Conservation (phyloP, 2,888 invertebrate species). For the Vesta saturnalis region DNA sequence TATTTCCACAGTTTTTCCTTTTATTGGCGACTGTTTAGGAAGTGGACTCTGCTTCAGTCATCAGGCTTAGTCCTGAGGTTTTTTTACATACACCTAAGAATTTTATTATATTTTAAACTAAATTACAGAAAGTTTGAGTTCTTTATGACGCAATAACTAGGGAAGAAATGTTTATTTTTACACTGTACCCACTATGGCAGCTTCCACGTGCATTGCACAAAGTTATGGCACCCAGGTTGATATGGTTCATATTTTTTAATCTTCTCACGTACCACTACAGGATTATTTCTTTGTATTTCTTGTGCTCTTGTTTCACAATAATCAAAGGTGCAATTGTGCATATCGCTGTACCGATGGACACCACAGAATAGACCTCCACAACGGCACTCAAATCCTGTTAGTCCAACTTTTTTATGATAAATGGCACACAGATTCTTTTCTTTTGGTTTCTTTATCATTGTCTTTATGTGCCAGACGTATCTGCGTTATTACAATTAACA, state of each 20-base stretch:
- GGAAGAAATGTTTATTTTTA: slow-evolving; percentile 39
- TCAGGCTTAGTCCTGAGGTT: too few relatives aligned
- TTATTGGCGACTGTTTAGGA: too few relatives aligned
- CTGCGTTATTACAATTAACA: slow-evolving; percentile 38
- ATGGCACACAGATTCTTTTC: slow-evolving; percentile 98
- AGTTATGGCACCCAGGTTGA: slow-evolving; percentile 54
- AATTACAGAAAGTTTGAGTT: slow-evolving; percentile 54
- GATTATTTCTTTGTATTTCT: slow-evolving; percentile 99
- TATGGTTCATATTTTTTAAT: slow-evolving; percentile 96
- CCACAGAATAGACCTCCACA: slow-evolving; percentile 98
- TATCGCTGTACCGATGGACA: slow-evolving; percentile 99
- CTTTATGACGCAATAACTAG: slow-evolving; percentile 44
- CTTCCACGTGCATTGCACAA: slow-evolving; percentile 37
- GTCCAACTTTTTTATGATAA: slow-evolving; percentile 99
- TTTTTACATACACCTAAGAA: slow-evolving; percentile 47
- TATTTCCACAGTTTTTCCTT: too few relatives aligned
- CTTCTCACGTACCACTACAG: slow-evolving; percentile 98
- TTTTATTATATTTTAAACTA: slow-evolving; percentile 52
- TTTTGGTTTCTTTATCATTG: slow-evolving; percentile 86
- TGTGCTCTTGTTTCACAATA: slow-evolving; percentile 98
- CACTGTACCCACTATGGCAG: slow-evolving; percentile 37
- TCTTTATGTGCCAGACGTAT: slow-evolving; percentile 66
- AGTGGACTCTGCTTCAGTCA: too few relatives aligned
- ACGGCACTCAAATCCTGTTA: slow-evolving; percentile 99
- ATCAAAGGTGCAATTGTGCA: slow-evolving; percentile 98